Percentiles rank a stretch among this genome's conserved stretches.
Conservation (phyloP, 2,888 invertebrate species). For the Epinotia ramella region DNA sequence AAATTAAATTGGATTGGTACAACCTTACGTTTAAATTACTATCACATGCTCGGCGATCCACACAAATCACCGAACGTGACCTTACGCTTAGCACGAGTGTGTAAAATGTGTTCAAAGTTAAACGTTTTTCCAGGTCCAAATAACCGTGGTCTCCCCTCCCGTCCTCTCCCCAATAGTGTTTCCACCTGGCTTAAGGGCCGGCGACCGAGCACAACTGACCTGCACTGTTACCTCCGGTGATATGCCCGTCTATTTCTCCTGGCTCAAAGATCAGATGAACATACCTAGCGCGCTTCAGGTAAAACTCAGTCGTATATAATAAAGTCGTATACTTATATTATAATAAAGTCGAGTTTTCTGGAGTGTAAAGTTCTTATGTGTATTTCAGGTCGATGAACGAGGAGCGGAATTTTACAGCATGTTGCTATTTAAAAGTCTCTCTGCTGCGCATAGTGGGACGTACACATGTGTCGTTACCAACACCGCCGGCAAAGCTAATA, state of each 20-base stretch:
- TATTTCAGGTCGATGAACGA: conserved; percentile 86
- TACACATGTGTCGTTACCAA: conserved; percentile 91
- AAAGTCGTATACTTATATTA: too few species aligned
- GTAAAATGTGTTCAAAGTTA: conserved; percentile 11
- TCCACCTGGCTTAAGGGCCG: conserved; percentile 91
- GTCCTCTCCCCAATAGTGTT: conserved; percentile 94
- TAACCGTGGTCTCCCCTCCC: conserved; percentile 87
- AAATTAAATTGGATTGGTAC: neutral
- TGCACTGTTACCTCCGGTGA: conserved; percentile 92
- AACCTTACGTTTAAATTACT: conserved; percentile 3
- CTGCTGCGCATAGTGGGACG: conserved; percentile 88
- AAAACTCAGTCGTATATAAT: conserved; percentile 39
- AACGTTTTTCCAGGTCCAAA: conserved; percentile 67
- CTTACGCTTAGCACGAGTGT: conserved; percentile 3
- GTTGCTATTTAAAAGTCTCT: conserved; percentile 89
- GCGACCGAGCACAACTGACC: conserved; percentile 92
- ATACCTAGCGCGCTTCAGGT: conserved; percentile 88
- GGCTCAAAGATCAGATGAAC: conserved; percentile 87
- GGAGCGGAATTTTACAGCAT: conserved; percentile 90
- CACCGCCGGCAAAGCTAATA: conserved; percentile 90
- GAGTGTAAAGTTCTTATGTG: neutral
- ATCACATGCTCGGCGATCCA: neutral
- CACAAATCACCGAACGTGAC: conserved; percentile 13
- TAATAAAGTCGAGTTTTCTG: neutral
- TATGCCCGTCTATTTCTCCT: conserved; percentile 88